These are phyloP conservation scores for Cabera pusaria DNA, from an alignment of 2,888 invertebrate genomes.

Conservation along the genomic window DNA sequence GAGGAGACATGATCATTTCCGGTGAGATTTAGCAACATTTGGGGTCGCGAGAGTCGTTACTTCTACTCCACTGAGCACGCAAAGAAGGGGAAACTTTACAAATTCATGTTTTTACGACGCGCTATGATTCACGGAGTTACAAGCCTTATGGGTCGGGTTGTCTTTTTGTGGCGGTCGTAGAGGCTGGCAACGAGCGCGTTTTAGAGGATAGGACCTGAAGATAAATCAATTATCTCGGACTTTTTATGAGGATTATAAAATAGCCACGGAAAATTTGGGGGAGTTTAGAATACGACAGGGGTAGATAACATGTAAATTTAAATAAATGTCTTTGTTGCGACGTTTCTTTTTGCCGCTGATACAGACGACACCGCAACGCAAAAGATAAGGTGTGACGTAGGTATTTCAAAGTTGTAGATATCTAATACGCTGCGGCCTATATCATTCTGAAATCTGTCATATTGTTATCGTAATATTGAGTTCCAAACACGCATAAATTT, in stretches of 20 bases:
- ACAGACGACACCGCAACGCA: too few species aligned
- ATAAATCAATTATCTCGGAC: constrained; percentile 25
- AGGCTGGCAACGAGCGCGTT: constrained; percentile 17
- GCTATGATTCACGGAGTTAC: constrained; percentile 38
- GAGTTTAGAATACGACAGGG: constrained; percentile 5
- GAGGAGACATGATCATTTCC: constrained; percentile 96
- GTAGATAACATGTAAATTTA: constrained; percentile 6
- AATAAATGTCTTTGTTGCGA: constrained; percentile 1
- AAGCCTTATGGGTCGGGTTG: constrained; percentile 34
- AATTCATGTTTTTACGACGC: constrained; percentile 38
- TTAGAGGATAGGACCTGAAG: constrained; percentile 17
- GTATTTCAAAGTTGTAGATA: too few species aligned
- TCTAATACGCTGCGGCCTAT: too few species aligned
- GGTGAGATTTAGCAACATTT: constrained; percentile 83
- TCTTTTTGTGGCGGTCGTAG: constrained; percentile 27
- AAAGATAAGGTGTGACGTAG: too few species aligned
- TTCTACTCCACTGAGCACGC: constrained; percentile 34
- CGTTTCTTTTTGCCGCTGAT: too few species aligned
- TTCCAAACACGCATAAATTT: constrained; percentile 12
- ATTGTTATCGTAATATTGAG: constrained; percentile 8
- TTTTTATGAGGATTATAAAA: constrained; percentile 27
- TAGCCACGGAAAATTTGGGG: constrained; percentile 17
- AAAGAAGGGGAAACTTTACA: constrained; percentile 38
- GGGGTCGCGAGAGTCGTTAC: constrained; percentile 34
- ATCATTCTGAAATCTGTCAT: constrained; percentile 9